Evolutionary conservation across 2,888 invertebrate species (phyloP), one percentile per base, ranked within the genome.

Genomic region (Agelastica alni): DNA sequence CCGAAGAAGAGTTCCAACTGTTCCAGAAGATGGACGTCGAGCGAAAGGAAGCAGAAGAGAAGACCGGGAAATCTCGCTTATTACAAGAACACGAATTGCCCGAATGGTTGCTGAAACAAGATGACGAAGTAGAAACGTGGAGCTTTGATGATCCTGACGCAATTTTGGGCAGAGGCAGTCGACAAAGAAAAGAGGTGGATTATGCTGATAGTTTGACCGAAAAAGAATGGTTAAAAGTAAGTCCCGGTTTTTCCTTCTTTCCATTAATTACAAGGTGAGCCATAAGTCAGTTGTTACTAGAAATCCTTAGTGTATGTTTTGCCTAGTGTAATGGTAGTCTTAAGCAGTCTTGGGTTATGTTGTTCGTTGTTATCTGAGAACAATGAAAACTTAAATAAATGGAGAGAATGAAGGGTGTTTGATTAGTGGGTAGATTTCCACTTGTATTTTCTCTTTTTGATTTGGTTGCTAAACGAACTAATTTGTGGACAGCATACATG

Each of bases 161-260:
- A 61, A 79, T 87, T 58, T 84, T 95, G 67, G 96, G 96, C 0
- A 85, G 96, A 56, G 96, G 97, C 2, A 91, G 93, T 1, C 83
- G 98, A 2, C 92, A 93, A 71, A 86, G 96, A 53, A 97, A 97
- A 75, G 96, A 99, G 78, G 96, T 99, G 0, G 97, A 98, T 79
- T 98, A 98, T 76, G 92, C 94, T 0, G 97, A 99, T 76, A 91
- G 95, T 65, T 83, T 99, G 46, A 96, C 96, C 0, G 99, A 99
- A 74, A 96, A 95, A 74, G 97, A 99, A 75, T 98, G 96, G 95
- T 81, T 98, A 9, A 93, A 94, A 77, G 88, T 86, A 83, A 83
- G 17, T 14, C 9, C n/a, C n/a, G n/a, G n/a, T n/a, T n/a, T n/a
- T n/a, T n/a, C n/a, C n/a, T n/a, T n/a, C n/a, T n/a, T n/a, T n/a